A percentile compares a stretch with the other conserved stretches of the same genome.
These are phyloP conservation scores for Mustelus asterias DNA, from an alignment of 2,113 vertebrate species.

Conservation along the genomic window DNA sequence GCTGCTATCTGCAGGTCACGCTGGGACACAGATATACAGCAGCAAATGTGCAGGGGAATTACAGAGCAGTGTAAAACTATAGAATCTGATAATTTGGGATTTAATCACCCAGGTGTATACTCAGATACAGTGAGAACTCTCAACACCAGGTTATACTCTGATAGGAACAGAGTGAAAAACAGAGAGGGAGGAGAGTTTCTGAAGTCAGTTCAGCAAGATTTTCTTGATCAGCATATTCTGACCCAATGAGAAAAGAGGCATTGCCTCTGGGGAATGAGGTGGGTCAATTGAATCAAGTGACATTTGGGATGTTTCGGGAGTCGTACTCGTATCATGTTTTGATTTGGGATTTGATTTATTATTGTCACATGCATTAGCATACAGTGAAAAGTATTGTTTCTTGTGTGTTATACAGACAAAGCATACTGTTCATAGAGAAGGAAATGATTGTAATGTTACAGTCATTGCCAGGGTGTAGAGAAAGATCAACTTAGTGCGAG, in stretches of 20 bases:
- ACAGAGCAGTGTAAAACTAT: no score
- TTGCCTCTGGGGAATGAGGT: neutral
- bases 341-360: no score
- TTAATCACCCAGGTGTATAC: neutral
- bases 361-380: no score
- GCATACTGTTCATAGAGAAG: no score
- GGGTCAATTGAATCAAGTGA: neutral
- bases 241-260: neutral
- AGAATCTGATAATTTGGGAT: neutral
- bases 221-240: neutral
- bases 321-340: neutral
- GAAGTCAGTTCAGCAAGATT: neutral
- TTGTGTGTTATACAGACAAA: no score
- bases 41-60: neutral
- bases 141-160: neutral
- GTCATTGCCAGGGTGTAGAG: no score
- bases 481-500: no score
- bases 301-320: neutral
- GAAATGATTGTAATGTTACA: no score
- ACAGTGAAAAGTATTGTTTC: no score
- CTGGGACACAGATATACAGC: neutral
- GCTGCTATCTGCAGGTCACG: no score
- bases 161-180: neutral
- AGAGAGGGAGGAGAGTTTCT: neutral
- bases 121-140: no score